Evolutionary conservation across 2,113 vertebrate species (phyloP).

Genomic region (Daubentonia madagascariensis): DNA sequence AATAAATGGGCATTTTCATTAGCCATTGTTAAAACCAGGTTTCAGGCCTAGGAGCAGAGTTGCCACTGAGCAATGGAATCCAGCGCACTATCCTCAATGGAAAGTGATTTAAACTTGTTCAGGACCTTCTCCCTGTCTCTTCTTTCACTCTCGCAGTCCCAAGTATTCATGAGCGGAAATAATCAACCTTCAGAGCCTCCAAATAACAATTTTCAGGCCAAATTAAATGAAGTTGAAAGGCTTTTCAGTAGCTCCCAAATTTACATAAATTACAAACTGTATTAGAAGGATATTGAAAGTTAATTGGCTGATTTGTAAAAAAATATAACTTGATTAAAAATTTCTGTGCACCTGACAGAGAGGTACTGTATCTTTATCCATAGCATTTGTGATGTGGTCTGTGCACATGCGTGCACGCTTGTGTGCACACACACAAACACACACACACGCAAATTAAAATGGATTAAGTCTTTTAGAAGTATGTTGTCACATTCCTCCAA

Average conservation of each 20-base stretch:
- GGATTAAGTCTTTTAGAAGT: background rate
- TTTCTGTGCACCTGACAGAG: background rate
- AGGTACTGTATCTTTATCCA: background rate
- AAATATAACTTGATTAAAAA: background rate
- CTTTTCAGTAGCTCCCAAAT: constrained; percentile 41
- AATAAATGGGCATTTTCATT: background rate
- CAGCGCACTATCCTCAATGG: background rate
- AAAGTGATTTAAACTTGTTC: background rate
- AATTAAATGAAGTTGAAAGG: constrained; percentile 49
- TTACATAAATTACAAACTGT: constrained; percentile 47
- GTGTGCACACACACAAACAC: background rate
- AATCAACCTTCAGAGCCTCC: constrained; percentile 27
- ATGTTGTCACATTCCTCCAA: constrained; percentile 4
- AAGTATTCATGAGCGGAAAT: background rate
- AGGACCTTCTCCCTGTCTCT: background rate
- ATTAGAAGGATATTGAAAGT: constrained; percentile 47
- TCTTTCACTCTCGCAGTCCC: background rate
- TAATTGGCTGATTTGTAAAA: constrained; percentile 17
- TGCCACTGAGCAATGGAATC: background rate
- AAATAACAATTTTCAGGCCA: constrained; percentile 50
- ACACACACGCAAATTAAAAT: background rate
- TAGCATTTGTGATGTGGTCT: background rate
- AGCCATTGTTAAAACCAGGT: background rate
- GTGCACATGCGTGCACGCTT: no score
- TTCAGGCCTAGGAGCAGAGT: background rate